Base-by-base conservation (phyloP, 2,797 vertebrate genomes). In the Melanotaenia nigrans region DNA sequence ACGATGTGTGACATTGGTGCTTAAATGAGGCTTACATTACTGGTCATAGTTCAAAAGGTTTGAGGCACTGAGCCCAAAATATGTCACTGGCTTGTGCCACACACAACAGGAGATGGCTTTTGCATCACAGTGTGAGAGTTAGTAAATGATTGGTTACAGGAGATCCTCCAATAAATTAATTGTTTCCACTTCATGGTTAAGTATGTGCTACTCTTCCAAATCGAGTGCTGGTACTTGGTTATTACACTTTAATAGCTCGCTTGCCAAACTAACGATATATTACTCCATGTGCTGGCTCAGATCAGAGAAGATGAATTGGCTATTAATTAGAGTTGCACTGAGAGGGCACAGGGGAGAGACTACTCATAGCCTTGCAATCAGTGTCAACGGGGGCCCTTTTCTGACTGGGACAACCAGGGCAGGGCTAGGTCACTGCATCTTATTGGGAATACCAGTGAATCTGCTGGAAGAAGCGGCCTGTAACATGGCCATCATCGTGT, bases 191-290 rank as follows among this genome's bases (percentile, higher is more conserved):
- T 92, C 84, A 92, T 95, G 92, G 92, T 94, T 93, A 95, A 95
- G 94, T 94, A 95, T 94, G 94, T 94, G 93, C 91, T 95, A 93
- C 94, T 95, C 94, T 93, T 90, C 93, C 94, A 95, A 95, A 95
- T 95, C 92, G 93, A 95, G 94, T 93, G 94, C 93, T 91, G 91
- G 93, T 94, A 94, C 94, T 95, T 94, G 94, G 94, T 95, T 95
- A 95, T 95, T 95, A 94, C 93, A 94, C 93, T 95, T 94, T 95
- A 95, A 95, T 95, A 94, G 95, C 94, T 94, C 88, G 93, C 93
- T 95, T 94, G 93, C 95, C 95, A 95, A 95, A 95, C 94, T 95
- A 95, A 95, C 93, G 93, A 95, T 95, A 95, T 95, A 94, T 95
- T 94, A 95, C 94, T 92, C 92, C 90, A 92, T 92, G 94, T 95